A percentile compares a stretch with the other conserved stretches of the same genome.
These are phyloP conservation scores for Forficula auricularia DNA, from an alignment of 1,140 invertebrate species.

Conservation along the genomic window DNA sequence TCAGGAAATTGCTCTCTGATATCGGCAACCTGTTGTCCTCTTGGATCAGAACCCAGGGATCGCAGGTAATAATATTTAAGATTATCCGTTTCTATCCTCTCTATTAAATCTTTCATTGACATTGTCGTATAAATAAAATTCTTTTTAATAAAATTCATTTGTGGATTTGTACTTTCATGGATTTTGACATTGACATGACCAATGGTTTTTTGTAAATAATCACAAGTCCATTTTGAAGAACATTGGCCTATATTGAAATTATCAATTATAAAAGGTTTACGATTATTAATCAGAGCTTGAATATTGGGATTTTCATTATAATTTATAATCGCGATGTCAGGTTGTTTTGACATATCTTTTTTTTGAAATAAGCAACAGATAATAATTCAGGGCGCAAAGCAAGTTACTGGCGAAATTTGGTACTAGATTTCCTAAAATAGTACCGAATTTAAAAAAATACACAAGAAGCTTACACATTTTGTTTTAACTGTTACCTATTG, in stretches of 20 bases:
- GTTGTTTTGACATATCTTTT: too few relatives aligned
- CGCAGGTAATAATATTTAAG: conserved; percentile 36
- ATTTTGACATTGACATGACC: conserved; percentile 29
- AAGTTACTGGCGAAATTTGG: too few relatives aligned
- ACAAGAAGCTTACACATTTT: too few relatives aligned
- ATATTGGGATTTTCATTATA: too few relatives aligned
- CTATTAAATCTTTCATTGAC: conserved; percentile 28
- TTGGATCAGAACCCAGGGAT: conserved; percentile 32
- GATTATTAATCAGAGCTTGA: neutral
- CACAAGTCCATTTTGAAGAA: conserved; percentile 29
- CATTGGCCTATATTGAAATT: conserved; percentile 33
- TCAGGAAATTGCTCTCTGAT: conserved; percentile 30
- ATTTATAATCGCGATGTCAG: too few relatives aligned
- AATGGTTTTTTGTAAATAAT: conserved; percentile 28
- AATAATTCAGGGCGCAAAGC: too few relatives aligned
- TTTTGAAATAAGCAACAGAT: too few relatives aligned
- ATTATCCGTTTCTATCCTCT: conserved; percentile 20
- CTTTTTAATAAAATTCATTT: conserved; percentile 37
- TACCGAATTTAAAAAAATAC: too few relatives aligned
- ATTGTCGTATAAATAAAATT: conserved; percentile 38
- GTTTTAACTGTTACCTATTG: too few relatives aligned
- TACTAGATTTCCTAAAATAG: too few relatives aligned
- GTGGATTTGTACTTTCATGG: conserved; percentile 27
- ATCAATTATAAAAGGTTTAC: conserved; percentile 27
- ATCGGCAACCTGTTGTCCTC: conserved; percentile 34